Percentiles rank a stretch among this genome's conserved stretches.
These are phyloP conservation scores for Leucophenga maculata DNA, from an alignment of 2,888 invertebrate genomes.

Conservation along the genomic window DNA sequence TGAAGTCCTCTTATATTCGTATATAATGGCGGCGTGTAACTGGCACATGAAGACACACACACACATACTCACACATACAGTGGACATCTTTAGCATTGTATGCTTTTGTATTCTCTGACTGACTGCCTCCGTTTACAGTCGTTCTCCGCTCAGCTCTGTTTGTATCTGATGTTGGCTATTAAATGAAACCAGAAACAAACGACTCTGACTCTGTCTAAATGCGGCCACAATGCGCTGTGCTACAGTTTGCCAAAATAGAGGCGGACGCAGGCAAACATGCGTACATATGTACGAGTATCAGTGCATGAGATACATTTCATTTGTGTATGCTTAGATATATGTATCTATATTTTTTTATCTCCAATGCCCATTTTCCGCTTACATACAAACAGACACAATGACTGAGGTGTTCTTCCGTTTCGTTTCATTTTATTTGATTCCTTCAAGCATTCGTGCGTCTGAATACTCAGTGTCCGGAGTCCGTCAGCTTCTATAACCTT, in stretches of 20 bases:
- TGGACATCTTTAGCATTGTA: conserved; percentile 1
- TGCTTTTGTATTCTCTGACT: no score
- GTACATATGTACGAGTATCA: not conserved
- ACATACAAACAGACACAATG: conserved; percentile 29
- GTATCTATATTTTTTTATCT: no score
- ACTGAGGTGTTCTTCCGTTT: conserved; percentile 36
- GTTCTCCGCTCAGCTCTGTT: not conserved
- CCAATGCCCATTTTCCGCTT: not conserved
- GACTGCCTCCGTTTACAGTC: no score
- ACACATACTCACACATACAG: conserved; percentile 2
- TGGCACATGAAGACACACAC: not conserved
- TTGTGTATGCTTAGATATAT: no score
- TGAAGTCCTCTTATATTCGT: not conserved
- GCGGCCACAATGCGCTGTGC: not conserved
- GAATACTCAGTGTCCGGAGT: no score
- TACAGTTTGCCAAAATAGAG: not conserved
- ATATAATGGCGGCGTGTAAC: not conserved
- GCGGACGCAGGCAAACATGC: not conserved
- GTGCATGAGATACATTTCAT: not conserved
- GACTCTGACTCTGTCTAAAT: conserved; percentile 1
- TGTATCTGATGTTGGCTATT: conserved; percentile 8
- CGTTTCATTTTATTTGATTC: conserved; percentile 14
- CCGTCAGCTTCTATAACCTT: no score
- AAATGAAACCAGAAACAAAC: conserved; percentile 21
- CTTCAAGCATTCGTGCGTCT: not conserved